Evolutionary conservation across 2,888 invertebrate species (phyloP).

Genomic region (Luffia ferchaultella): DNA sequence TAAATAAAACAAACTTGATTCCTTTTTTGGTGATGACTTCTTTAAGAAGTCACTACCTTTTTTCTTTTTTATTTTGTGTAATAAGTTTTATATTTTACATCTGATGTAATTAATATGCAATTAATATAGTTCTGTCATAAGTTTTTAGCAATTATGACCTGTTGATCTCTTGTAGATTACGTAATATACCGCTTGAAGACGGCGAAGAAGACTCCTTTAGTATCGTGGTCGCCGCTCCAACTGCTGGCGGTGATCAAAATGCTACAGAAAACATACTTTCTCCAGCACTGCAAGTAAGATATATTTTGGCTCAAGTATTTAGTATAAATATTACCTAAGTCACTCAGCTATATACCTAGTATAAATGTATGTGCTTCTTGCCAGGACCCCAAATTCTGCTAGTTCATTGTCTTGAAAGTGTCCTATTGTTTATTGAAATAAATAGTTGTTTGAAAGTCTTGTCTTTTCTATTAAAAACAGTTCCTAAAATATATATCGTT

Average conservation of each 20-base stretch:
- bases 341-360: too few species aligned
- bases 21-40: too few species aligned
- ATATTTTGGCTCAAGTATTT: neutral
- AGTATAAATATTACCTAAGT: neutral
- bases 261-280: slow-evolving; percentile 81
- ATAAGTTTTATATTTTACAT: neutral
- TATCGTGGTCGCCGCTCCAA: slow-evolving; percentile 65
- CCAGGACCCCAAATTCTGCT: too few species aligned
- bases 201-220: slow-evolving; percentile 81
- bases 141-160: neutral
- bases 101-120: neutral
- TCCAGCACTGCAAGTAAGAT: slow-evolving; percentile 75
- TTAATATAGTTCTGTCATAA: neutral
- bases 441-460: too few species aligned
- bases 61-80: neutral
- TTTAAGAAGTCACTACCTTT: too few species aligned
- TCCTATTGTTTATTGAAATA: too few species aligned
- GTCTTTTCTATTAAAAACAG: too few species aligned
- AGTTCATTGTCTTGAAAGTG: too few species aligned
- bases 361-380: too few species aligned
- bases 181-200: slow-evolving; percentile 88
- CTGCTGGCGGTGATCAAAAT: slow-evolving; percentile 65
- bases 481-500: too few species aligned
- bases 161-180: slow-evolving; percentile 60
- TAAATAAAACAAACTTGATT: too few species aligned